Percentiles rank a stretch among this genome's conserved stretches.
phyloP scores from a whole-genome alignment of 2,888 invertebrate species.

The Dexiosoma caninum region DNA sequence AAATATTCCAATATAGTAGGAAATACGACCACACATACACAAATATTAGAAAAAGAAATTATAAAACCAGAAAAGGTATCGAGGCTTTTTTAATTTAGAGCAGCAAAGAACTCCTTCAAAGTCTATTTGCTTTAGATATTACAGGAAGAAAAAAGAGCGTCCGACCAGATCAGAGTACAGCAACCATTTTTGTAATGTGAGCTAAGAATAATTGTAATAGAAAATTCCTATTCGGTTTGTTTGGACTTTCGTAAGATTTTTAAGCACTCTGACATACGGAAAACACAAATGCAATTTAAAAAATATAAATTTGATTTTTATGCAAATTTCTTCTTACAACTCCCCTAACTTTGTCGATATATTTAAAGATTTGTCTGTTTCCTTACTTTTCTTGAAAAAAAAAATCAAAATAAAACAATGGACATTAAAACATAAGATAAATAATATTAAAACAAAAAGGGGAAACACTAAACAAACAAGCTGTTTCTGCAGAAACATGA shows the following conservation, averaged over 20 bases:
- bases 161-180: too few relatives aligned
- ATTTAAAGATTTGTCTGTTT: not conserved
- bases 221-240: not conserved
- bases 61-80: too few relatives aligned
- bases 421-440: slow-evolving; percentile 2
- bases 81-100: too few relatives aligned
- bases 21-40: not conserved
- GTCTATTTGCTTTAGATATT: too few relatives aligned
- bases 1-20: not conserved
- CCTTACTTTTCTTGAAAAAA: not conserved
- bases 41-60: too few relatives aligned
- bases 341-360: slow-evolving; percentile 36
- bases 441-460: not conserved
- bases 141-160: too few relatives aligned
- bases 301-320: slow-evolving; percentile 66
- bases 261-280: not conserved
- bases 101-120: too few relatives aligned
- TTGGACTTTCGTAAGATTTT: not conserved
- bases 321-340: slow-evolving; percentile 65
- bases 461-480: slow-evolving; percentile 28
- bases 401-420: slow-evolving; percentile 25
- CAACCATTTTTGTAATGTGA: too few relatives aligned
- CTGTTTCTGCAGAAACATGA: not conserved
- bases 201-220: too few relatives aligned
- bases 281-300: slow-evolving; percentile 22